Evolutionary conservation across 2,113 vertebrate species (phyloP).

Genomic region (Copsychus sechellarum): DNA sequence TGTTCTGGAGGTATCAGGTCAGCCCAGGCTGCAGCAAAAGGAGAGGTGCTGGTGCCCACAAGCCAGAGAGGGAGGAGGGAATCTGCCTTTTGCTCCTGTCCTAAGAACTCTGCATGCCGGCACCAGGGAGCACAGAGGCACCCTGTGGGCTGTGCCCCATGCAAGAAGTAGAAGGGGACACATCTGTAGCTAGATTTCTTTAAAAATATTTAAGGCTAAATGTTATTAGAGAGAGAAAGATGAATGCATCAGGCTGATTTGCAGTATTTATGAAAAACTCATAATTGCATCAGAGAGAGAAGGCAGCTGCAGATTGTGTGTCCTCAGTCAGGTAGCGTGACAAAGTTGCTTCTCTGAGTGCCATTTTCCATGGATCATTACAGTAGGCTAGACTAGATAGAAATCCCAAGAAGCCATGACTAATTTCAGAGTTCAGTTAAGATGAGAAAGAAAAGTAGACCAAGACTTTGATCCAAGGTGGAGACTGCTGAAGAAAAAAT

Average conservation of each 20-base stretch:
- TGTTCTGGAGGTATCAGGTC: neutral
- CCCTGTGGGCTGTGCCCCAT: no score
- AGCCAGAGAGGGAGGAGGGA: no score
- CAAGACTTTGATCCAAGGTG: neutral
- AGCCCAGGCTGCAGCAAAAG: neutral
- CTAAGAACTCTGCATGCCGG: neutral
- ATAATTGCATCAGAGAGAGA: neutral
- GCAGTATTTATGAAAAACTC: neutral
- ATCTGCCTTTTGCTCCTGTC: neutral
- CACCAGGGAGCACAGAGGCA: neutral
- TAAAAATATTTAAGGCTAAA: neutral
- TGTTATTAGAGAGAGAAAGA: neutral
- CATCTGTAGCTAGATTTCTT: neutral
- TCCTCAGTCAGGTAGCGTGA: neutral
- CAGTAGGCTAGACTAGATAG: rapidly evolving
- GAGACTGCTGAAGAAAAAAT: neutral
- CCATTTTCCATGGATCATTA: neutral
- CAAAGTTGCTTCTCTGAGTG: neutral
- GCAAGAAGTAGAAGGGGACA: neutral
- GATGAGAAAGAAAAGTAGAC: neutral
- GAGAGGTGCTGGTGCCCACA: neutral
- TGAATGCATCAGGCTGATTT: neutral
- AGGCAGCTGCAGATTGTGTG: neutral
- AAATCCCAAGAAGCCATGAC: neutral
- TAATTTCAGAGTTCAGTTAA: neutral